Conservation (phyloP, 2,888 invertebrate species). For the Tromatobia lineatoria region DNA sequence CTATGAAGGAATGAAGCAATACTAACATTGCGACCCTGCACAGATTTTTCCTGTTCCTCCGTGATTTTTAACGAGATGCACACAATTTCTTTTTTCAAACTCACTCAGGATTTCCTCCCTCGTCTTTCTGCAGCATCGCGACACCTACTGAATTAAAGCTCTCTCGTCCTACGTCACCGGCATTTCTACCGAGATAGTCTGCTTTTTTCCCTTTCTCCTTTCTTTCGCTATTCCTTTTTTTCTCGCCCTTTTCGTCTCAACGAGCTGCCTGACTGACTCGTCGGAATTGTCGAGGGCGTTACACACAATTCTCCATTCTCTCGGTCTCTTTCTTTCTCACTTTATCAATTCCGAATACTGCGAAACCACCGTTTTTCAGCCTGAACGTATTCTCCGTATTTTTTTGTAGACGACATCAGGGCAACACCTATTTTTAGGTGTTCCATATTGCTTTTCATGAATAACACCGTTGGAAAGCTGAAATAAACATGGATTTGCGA, state of each 20-base stretch:
- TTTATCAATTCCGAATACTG: conserved; percentile 20
- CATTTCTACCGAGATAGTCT: conserved; percentile 37
- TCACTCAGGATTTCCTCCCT: conserved; percentile 46
- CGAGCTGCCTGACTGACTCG: conserved; percentile 34
- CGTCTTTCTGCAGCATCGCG: conserved; percentile 28
- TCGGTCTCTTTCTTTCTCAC: conserved; percentile 8
- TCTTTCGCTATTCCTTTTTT: neutral
- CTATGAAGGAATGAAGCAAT: conserved; percentile 27
- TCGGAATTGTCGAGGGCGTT: conserved; percentile 27
- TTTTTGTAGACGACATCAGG: neutral
- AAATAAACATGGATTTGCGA: too few relatives aligned
- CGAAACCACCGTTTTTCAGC: conserved; percentile 9
- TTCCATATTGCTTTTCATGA: too few relatives aligned
- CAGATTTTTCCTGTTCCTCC: neutral
- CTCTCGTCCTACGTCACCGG: conserved; percentile 48
- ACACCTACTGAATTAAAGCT: conserved; percentile 57
- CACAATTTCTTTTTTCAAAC: conserved; percentile 44
- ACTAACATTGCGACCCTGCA: neutral
- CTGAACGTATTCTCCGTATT: conserved; percentile 1
- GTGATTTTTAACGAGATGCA: conserved; percentile 65
- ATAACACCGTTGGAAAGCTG: too few relatives aligned
- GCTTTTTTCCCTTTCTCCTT: neutral
- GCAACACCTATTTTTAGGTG: too few relatives aligned
- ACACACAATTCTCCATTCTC: conserved; percentile 28
- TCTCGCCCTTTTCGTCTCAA: conserved; percentile 36